Evolutionary conservation across 1,140 invertebrate species (phyloP), one percentile per base, ranked within the genome.

Genomic region (Eumaeus atala): DNA sequence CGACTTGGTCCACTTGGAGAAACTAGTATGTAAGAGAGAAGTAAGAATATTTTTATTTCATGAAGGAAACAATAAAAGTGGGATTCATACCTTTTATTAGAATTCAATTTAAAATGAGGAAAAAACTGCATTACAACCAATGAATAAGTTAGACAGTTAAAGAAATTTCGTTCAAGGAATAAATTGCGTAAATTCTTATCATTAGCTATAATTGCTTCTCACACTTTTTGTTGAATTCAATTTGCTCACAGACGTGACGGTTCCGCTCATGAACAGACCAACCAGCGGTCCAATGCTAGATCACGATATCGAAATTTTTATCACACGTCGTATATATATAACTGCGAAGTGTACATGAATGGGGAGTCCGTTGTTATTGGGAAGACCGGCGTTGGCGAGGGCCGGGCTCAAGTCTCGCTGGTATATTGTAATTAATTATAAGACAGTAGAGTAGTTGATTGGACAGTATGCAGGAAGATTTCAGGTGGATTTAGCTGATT

Each of bases 361-460:
- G 72, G 80, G 80, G 73, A 76, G 80, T 84, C 77, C 77, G 80
- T 84, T 84, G 76, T 58, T 79, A 77, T 70, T 74, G 64, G 68
- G 80, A 84, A 81, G 80, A 81, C 77, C 73, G 80, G 80, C 64
- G 54, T 59, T 81, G 56, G 80, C 77, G 77, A 84, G 77, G 65
- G 66, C 80, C 80, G 77, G 80, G 76, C 77, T 77, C 70, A 83
- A 79, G 66, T 52, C 79, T 83, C 79, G 79, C 79, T 78, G 47
- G 50, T 56, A 67, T 64, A 62, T 63, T 65, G 62, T 74, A 62
- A 72, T 74, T 69, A 72, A 73, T 73, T 72, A 70, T 63, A 59
- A 63, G 61, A 58, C 49, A 56, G 76, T 79, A 78, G 80, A 84
- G 76, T 58, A 76, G 76, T 66, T 72, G 64, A 67, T 74, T 65